These are phyloP conservation scores for Sitobion miscanthi DNA, from an alignment of 1,140 invertebrate species.

Conservation along the genomic window DNA sequence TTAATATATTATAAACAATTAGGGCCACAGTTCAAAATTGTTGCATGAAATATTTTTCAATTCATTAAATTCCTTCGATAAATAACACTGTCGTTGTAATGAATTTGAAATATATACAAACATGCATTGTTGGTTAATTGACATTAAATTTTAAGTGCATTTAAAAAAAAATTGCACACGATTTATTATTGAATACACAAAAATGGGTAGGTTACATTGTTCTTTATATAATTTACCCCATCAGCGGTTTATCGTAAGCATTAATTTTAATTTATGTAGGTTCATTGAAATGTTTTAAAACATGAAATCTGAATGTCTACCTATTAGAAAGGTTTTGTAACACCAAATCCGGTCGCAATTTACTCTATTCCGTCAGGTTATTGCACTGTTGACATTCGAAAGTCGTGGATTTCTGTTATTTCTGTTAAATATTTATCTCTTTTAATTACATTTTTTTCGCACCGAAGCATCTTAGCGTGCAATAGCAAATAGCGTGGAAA, in stretches of 20 bases:
- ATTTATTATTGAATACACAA: neutral
- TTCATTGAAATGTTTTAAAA: constrained; percentile 17
- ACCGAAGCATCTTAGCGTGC: neutral
- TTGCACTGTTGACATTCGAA: constrained; percentile 52
- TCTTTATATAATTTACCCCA: neutral
- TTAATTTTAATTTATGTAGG: neutral
- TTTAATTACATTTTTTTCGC: neutral
- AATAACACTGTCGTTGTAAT: neutral
- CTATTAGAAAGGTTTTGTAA: constrained; percentile 49
- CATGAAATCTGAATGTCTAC: neutral
- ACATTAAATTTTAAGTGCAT: neutral
- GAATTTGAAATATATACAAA: neutral
- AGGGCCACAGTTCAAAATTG: neutral
- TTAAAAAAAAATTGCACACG: neutral
- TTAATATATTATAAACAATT: neutral
- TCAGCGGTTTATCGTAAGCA: neutral
- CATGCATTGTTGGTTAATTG: neutral
- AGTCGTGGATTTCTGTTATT: constrained; percentile 23
- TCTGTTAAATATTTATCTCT: constrained; percentile 20
- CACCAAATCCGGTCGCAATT: constrained; percentile 43
- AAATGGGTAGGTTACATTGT: neutral
- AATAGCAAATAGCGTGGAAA: neutral
- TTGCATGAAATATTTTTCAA: neutral
- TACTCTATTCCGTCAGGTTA: constrained; percentile 47
- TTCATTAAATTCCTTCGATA: neutral